phyloP scores from a whole-genome alignment of 2,888 invertebrate species.

The Agrochola litura region DNA sequence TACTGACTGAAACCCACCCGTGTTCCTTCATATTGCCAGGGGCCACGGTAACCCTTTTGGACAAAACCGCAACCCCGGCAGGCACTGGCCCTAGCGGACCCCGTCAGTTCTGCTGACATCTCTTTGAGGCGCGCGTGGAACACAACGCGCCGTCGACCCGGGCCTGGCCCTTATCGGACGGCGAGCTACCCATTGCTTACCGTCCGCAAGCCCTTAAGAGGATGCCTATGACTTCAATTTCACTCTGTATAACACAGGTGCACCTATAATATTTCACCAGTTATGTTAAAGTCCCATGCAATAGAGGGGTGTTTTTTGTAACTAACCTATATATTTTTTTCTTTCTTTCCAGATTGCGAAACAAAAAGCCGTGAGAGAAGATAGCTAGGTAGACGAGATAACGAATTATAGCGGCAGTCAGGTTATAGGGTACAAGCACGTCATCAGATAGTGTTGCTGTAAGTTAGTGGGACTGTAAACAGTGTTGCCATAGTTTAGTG shows the following conservation, averaged over 20 bases:
- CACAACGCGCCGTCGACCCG: too few relatives aligned
- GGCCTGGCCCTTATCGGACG: too few relatives aligned
- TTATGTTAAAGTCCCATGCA: neutral
- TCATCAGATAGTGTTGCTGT: conserved; percentile 73
- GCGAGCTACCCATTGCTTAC: too few relatives aligned
- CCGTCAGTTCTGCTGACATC: too few relatives aligned
- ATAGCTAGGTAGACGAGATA: conserved; percentile 71
- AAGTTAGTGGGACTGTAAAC: conserved; percentile 72
- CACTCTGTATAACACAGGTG: neutral
- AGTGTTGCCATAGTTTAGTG: conserved; percentile 83
- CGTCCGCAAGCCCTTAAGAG: too few relatives aligned
- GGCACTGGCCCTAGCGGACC: too few relatives aligned
- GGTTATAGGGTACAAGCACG: conserved; percentile 73
- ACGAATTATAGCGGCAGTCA: conserved; percentile 72
- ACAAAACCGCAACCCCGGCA: too few relatives aligned
- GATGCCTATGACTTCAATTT: too few relatives aligned
- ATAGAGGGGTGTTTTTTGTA: neutral
- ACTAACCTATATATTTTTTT: neutral
- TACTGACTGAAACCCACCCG: too few relatives aligned
- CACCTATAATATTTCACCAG: neutral
- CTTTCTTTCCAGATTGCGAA: conserved; percentile 63
- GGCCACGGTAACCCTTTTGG: too few relatives aligned
- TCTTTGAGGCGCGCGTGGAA: too few relatives aligned
- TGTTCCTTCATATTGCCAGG: too few relatives aligned
- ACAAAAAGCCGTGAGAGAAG: conserved; percentile 60